A percentile compares a stretch with the other conserved stretches of the same genome.
These are phyloP conservation scores for Plusia festucae DNA, from an alignment of 2,888 invertebrate genomes.

Conservation along the genomic window DNA sequence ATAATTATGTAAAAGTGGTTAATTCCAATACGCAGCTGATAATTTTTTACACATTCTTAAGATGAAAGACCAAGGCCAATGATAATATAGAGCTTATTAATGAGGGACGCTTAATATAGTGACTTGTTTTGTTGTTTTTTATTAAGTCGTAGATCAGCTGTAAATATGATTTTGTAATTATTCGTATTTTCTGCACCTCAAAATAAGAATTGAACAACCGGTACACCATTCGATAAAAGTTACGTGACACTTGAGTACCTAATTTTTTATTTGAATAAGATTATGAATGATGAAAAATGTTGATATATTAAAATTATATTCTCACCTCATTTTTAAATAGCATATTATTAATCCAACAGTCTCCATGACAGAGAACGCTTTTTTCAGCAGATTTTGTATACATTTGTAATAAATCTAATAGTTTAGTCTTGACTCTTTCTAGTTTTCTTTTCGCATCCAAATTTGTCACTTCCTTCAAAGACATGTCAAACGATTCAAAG, in stretches of 20 bases:
- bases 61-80: not conserved
- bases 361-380: conserved; percentile 82
- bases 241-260: not conserved
- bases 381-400: conserved; percentile 68
- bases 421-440: conserved; percentile 61
- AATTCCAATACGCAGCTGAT: not conserved
- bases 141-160: too few species aligned
- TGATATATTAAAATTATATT: too few species aligned
- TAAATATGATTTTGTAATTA: too few species aligned
- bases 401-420: conserved; percentile 71
- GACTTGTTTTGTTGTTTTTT: not conserved
- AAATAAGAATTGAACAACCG: too few species aligned
- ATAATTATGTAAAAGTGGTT: not conserved
- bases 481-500: conserved; percentile 75
- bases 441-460: conserved; percentile 68
- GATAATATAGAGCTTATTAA: not conserved
- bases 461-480: conserved; percentile 70
- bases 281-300: too few species aligned
- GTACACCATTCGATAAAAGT: too few species aligned
- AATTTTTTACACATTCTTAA: not conserved
- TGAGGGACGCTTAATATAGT: not conserved
- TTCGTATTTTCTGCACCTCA: too few species aligned
- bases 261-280: not conserved
- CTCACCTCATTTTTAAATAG: conserved; percentile 74
- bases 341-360: conserved; percentile 82